Evolutionary conservation across 2,888 invertebrate genomes (phyloP), one percentile per base, ranked within the genome.

Genomic region (Bugulina stolonifera): DNA sequence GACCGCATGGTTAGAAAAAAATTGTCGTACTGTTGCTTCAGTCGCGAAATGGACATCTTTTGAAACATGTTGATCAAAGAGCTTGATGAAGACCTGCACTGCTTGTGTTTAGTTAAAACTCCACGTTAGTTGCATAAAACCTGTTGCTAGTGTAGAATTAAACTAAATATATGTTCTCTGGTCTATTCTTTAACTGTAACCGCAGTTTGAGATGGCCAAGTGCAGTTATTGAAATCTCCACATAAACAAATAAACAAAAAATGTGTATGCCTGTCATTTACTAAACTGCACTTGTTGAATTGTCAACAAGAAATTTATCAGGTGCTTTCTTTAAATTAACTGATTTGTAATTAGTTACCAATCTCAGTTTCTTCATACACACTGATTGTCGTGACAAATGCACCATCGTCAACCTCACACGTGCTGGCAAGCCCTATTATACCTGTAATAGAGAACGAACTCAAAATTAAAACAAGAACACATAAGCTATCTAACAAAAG

Each of bases 301-400:
- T 14, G 22, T 52, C 10, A 52, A 52, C 5, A 18, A n/a, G 5
- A 25, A 57, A 18, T 3, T 57, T 34, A 64, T 64, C 29, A 64
- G 27, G 32, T 64, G 64, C 34, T 25, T 27, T 14, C 32, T 3
- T 32, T 3, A 2, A 25, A 64, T 52, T 22, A 55, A 55, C 23
- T 25, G 43, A 43, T 43, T 43, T 43, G 18, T 43, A 43, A 43
- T 18, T 64, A 10, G 10, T 64, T 64, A 64, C 64, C 64, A 14
- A 64, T 64, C 27, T 64, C 64, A 64, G 64, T 64, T 32, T 64
- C 64, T 32, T 64, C 64, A 25, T 64, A 14, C 32, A 64, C 64
- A 5, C 3, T 34, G n/a, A 64, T 64, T 64, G 64, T 64, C 2
- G 64, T 64, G 5, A 64, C 1, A n/a, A 64, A 64, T 27, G 22